These are phyloP conservation scores for Pocillopora damicornis DNA, from an alignment of 64 coral and sea anemone species.

Conservation along the genomic window DNA sequence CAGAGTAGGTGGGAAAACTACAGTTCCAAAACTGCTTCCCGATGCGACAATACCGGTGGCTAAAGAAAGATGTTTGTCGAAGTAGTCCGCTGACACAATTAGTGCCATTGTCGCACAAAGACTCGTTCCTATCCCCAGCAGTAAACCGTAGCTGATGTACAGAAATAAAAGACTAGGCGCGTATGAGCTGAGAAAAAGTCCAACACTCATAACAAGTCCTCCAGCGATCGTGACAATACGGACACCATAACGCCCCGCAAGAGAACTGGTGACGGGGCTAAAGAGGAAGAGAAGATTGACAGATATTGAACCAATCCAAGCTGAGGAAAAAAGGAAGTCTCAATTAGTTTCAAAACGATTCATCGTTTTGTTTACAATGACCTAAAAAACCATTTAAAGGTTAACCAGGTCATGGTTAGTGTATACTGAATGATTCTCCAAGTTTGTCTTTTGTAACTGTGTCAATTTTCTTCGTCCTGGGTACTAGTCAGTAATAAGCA, in stretches of 20 bases:
- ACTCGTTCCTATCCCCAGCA: conserved; percentile 80
- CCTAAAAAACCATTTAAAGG: background rate
- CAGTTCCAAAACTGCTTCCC: conserved; percentile 77
- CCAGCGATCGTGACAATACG: conserved; percentile 65
- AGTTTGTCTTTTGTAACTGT: too few species aligned
- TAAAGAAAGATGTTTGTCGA: conserved; percentile 82
- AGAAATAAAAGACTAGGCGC: conserved; percentile 51
- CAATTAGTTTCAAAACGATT: too few species aligned
- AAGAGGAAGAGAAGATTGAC: conserved; percentile 81
- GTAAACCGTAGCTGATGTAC: conserved; percentile 75
- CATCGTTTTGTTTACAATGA: background rate
- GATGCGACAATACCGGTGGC: conserved; percentile 83
- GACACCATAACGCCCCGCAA: conserved; percentile 67
- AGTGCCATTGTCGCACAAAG: conserved; percentile 81
- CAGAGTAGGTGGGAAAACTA: conserved; percentile 60
- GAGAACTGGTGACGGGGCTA: conserved; percentile 77
- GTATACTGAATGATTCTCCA: too few species aligned
- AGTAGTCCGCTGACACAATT: conserved; percentile 78
- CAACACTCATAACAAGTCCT: conserved; percentile 80
- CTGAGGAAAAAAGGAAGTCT: conserved; percentile 21
- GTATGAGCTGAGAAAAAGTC: conserved; percentile 70
- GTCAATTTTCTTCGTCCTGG: too few species aligned
- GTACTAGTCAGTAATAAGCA: too few species aligned
- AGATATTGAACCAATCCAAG: conserved; percentile 88
- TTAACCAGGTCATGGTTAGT: background rate